A percentile compares a stretch with the other conserved stretches of the same genome.
phyloP scores from a whole-genome alignment of 2,888 invertebrate genomes.

The Chamaedrilus cognettii region DNA sequence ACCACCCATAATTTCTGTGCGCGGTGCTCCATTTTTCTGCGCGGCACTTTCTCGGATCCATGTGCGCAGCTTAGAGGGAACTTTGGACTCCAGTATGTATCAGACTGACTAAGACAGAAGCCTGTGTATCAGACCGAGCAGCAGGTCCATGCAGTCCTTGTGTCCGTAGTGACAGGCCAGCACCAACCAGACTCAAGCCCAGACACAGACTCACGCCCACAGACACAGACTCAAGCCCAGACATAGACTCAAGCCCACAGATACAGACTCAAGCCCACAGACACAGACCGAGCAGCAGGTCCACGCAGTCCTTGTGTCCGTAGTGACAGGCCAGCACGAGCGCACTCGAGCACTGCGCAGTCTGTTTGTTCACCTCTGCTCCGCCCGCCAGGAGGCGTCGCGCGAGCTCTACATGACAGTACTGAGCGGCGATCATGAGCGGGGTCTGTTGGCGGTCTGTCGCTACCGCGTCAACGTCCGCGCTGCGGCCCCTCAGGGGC shows the following conservation, averaged over 20 bases:
- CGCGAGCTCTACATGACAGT: conserved; percentile 24
- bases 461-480: conserved; percentile 28
- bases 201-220: no score
- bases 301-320: conserved; percentile 23
- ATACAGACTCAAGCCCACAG: no score
- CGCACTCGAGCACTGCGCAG: conserved; percentile 29
- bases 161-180: conserved; percentile 34
- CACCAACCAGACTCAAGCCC: no score
- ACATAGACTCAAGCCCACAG: no score
- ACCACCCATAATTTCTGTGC: no score
- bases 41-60: no score
- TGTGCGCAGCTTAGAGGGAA: no score
- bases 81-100: no score
- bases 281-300: conserved; percentile 26
- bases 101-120: no score
- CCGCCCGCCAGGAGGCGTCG: conserved; percentile 23
- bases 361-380: conserved; percentile 30
- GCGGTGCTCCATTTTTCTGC: no score
- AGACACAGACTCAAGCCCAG: no score
- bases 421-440: conserved; percentile 31
- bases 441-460: conserved; percentile 26
- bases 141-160: conserved; percentile 14
- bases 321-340: conserved; percentile 33
- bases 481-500: conserved; percentile 1
- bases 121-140: conserved; percentile 29